Evolutionary conservation across 2,797 vertebrate genomes (phyloP).

Genomic region (Delichon dasypus): DNA sequence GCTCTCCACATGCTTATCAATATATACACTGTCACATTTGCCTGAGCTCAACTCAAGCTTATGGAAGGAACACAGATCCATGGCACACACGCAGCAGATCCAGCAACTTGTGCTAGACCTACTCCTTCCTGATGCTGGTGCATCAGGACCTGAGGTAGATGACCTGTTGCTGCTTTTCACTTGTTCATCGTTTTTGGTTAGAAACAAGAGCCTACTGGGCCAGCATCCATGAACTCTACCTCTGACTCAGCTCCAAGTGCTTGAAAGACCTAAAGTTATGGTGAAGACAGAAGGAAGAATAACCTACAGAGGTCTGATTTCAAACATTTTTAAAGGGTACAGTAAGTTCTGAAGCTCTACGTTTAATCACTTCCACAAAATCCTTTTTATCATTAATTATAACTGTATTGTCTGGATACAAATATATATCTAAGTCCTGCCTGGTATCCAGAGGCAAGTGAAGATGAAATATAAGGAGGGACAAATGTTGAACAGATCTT

Average conservation of each 20-base stretch:
- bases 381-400: background rate
- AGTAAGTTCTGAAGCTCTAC: background rate
- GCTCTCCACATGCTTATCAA: background rate
- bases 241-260: background rate
- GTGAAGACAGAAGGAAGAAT: background rate
- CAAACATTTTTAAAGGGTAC: background rate
- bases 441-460: background rate
- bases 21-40: background rate
- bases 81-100: background rate
- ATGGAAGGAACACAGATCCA: background rate
- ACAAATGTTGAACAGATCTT: background rate
- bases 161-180: background rate
- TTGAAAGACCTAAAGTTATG: background rate
- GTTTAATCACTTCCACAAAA: background rate
- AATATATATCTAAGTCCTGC: background rate
- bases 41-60: background rate
- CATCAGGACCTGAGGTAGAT: background rate
- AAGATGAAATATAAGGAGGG: constrained; percentile 14
- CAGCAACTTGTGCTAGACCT: background rate
- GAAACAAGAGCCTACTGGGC: background rate
- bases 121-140: background rate
- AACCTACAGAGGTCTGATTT: background rate
- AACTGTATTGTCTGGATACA: background rate
- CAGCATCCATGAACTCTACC: background rate
- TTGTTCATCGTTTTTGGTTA: background rate